Evolutionary conservation across 2,888 invertebrate species (phyloP), one percentile per base, ranked within the genome.

Genomic region (Julus scandinavius): DNA sequence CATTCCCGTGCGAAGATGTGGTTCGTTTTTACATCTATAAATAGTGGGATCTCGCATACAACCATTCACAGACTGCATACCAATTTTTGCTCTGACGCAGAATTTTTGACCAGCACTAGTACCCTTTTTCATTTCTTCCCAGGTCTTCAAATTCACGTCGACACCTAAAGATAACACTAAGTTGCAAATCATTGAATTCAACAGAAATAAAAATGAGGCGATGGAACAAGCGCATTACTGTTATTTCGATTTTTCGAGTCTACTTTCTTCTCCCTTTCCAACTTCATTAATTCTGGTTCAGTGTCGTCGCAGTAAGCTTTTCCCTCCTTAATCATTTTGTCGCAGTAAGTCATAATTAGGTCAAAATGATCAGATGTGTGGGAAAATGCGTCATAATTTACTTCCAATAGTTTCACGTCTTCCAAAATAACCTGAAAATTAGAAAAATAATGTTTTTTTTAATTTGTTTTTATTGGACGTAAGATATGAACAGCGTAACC

Each of bases 291-390:
- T 91, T 98, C 97, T 0, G 97, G 96, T 5, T 97, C 97, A 0
- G 99, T 99, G 92, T 99, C 96, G 92, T 99, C 99, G 0, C 97
- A 98, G 92, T 97, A 99, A 0, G 99, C 99, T 91, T 96, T 97
- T n/a, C 96, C 95, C 83, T 96, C 95, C 90, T 95, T 95, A 80
- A 99, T 93, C 90, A 99, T 93, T 92, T 96, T 95, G 91, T 97
- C 97, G 92, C 99, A 99, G 91, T 96, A 95, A 20, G 95, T 94
- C 89, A 98, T 92, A 95, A 99, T 96, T 89, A 96, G 92, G 91
- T 99, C 99, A 92, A 99, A 99, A 93, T 99, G 97, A 92, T 99
- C 97, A 0, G 99, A 99, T 0, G 99, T 98, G 92, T 98, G 97
- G 0, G 98, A 97, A 92, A 97, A 98, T 87, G 95, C 92, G 92